These are phyloP conservation scores for Phorcus lineatus DNA, from an alignment of 2,888 invertebrate genomes.

Conservation along the genomic window DNA sequence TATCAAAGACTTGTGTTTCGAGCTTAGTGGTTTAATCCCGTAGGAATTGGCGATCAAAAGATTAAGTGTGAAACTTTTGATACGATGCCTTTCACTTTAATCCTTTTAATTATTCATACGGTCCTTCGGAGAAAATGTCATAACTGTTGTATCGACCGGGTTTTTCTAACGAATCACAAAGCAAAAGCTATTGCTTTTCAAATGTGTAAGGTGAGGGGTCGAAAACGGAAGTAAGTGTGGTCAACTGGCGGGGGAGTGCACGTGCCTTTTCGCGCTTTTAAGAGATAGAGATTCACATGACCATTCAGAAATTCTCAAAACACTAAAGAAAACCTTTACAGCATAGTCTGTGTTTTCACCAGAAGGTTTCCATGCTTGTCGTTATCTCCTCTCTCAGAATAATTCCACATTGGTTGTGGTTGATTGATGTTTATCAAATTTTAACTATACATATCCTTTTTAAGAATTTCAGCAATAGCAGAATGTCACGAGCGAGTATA, in stretches of 20 bases:
- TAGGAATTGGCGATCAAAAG: not conserved
- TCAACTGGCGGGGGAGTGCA: not conserved
- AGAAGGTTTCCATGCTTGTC: too few relatives aligned
- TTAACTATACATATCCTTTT: too few relatives aligned
- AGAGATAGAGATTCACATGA: not conserved
- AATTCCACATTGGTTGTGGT: too few relatives aligned
- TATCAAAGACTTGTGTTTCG: too few relatives aligned
- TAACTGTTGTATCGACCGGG: not conserved
- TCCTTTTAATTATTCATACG: not conserved
- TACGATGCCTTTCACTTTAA: not conserved
- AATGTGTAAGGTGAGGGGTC: not conserved
- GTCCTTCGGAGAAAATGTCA: not conserved
- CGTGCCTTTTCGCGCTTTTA: not conserved
- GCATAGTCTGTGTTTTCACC: too few relatives aligned
- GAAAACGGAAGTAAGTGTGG: not conserved
- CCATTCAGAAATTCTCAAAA: not conserved
- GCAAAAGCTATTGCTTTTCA: not conserved
- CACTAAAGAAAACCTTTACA: too few relatives aligned
- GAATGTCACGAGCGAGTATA: too few relatives aligned
- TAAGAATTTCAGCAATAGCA: too few relatives aligned
- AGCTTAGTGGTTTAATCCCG: not conserved
- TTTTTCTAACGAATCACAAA: not conserved
- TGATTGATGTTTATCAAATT: too few relatives aligned
- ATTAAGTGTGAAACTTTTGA: not conserved
- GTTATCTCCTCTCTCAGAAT: too few relatives aligned